Conservation (phyloP, 1,140 invertebrate genomes). For the Psilanteris sp. region DNA sequence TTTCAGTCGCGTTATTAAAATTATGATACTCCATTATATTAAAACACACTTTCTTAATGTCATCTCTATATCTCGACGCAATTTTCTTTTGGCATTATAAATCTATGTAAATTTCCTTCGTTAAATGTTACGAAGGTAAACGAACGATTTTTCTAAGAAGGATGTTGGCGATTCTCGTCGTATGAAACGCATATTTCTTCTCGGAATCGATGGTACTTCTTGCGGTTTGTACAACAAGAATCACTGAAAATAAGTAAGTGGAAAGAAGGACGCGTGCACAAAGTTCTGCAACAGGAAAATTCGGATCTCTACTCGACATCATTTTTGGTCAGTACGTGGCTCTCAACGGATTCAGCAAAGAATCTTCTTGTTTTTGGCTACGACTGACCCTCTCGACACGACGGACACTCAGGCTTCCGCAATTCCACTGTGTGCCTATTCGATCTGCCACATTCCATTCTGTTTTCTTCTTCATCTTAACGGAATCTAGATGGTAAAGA, state of each 20-base stretch:
- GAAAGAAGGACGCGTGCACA: constrained; percentile 8
- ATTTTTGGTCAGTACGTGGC: constrained; percentile 51
- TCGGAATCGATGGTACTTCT: constrained; percentile 29
- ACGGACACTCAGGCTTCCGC: constrained; percentile 29
- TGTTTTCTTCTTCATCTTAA: constrained; percentile 53
- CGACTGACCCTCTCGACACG: constrained; percentile 41
- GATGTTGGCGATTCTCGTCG: constrained; percentile 7
- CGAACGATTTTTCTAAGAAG: constrained; percentile 11
- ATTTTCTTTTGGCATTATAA: too few species aligned
- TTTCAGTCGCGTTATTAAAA: too few species aligned
- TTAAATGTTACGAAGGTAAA: constrained; percentile 6
- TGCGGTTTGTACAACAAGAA: constrained; percentile 47
- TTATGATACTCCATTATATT: too few species aligned
- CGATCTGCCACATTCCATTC: constrained; percentile 40
- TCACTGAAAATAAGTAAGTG: constrained; percentile 48
- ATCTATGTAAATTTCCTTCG: neutral
- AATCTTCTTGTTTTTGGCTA: constrained; percentile 36
- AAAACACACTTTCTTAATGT: too few species aligned
- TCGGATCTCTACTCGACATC: constrained; percentile 45
- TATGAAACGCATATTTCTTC: constrained; percentile 34
- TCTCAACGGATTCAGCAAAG: constrained; percentile 4
- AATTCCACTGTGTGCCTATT: constrained; percentile 53
- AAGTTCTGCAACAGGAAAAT: constrained; percentile 34
- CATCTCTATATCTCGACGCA: too few species aligned
- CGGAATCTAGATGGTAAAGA: constrained; percentile 46